These are phyloP conservation scores for Peromyscus californicus DNA, from an alignment of 2,113 vertebrate genomes.

Conservation along the genomic window DNA sequence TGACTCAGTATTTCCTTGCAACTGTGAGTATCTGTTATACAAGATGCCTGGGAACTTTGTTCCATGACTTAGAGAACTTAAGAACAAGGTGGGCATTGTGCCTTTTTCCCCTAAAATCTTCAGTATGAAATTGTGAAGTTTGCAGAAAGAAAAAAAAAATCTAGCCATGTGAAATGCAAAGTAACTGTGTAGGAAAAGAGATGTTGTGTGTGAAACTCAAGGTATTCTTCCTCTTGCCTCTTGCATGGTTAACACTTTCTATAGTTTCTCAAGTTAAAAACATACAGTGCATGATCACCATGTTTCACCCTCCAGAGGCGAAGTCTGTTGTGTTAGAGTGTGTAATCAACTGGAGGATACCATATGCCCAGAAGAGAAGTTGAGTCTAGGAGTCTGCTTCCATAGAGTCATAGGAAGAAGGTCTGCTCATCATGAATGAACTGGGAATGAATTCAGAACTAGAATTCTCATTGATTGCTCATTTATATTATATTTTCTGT, in stretches of 20 bases:
- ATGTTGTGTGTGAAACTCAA: background rate
- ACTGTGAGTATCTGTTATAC: background rate
- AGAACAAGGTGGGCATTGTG: background rate
- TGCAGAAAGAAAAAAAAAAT: background rate
- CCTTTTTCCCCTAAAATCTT: background rate
- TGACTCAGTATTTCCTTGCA: background rate
- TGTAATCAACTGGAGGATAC: background rate
- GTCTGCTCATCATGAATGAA: background rate
- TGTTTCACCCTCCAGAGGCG: background rate
- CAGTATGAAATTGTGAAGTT: background rate
- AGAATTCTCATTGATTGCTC: background rate
- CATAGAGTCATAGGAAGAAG: background rate
- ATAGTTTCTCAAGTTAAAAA: constrained; percentile 21
- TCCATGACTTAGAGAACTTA: background rate
- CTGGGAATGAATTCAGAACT: background rate
- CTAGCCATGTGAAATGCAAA: background rate
- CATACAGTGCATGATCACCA: background rate
- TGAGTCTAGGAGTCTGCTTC: background rate
- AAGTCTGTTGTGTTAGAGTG: background rate
- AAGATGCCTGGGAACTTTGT: background rate
- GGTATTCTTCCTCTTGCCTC: background rate
- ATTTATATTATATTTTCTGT: background rate
- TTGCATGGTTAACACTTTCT: background rate
- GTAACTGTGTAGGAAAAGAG: background rate
- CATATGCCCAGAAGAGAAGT: background rate